Base-by-base conservation (phyloP, 92 coral and sea anemone genomes). In the Bergia sp. region DNA sequence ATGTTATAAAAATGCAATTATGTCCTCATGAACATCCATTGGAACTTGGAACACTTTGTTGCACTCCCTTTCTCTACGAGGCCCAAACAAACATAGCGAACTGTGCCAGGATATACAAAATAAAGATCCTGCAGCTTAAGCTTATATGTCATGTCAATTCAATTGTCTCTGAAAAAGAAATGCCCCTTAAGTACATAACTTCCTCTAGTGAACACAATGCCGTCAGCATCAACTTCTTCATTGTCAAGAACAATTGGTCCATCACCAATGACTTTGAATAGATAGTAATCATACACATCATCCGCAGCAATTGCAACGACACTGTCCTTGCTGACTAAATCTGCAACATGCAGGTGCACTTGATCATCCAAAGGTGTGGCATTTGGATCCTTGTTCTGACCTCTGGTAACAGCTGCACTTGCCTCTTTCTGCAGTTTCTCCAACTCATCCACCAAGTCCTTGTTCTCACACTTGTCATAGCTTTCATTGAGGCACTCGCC, bases 161-260 rank as follows among this genome's bases (percentile, higher is more conserved):
- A 67, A 61, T 82, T 83, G 87, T 83, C 87, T 42, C 87, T 55
- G 23, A 84, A 67, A 67, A 84, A 84, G 87, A 84, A 84, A 84
- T 84, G 73, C 20, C 69, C 80, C 20, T 85, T 85, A 20, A 85
- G 81, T 36, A 85, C 80, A 13, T 15, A 37, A 45, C 79, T 85
- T 5, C 88, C 80, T 72, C 44, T 72, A 71, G 78, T 73, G 40
- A 84, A 84, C 1, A 67, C 78, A 69, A 40, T 37, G 39, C 88
- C 88, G 40, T 84, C 65, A 84, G 43, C 50, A 84, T 69, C 79
- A 12, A 41, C 79, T 67, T 41, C 88, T 73, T 73, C 77, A 73
- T 73, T 73, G 77, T 73, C 77, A 2, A 73, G 37, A 77, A 77
- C 82, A 78, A 79, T 39, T 43, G 82, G 65, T 79, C 82, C 82